Conservation (phyloP, 1,140 invertebrate species). For the Polypedilum pembai region DNA sequence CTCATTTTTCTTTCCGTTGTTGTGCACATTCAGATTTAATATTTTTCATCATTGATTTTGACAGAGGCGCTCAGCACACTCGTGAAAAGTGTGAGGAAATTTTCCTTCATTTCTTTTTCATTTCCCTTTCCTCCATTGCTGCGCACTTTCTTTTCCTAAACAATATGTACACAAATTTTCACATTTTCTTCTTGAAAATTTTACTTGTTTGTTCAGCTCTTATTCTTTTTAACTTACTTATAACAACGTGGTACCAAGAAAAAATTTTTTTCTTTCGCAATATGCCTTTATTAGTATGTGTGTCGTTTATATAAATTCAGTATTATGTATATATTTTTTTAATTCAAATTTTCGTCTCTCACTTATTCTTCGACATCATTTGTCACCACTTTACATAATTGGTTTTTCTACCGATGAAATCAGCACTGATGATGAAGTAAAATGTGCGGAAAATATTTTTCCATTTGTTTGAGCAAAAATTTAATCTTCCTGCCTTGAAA, state of each 20-base stretch:
- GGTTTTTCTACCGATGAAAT: not conserved
- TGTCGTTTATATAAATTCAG: too few relatives aligned
- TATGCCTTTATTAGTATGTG: too few relatives aligned
- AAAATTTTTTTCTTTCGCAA: too few relatives aligned
- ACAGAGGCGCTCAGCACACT: not conserved
- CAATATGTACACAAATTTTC: not conserved
- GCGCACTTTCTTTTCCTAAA: not conserved
- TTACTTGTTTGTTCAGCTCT: not conserved
- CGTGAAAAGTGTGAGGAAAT: not conserved
- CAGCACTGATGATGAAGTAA: too few relatives aligned
- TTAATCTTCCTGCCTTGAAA: not conserved
- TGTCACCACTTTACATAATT: constrained; percentile 26
- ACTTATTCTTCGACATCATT: constrained; percentile 20
- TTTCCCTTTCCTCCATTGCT: not conserved
- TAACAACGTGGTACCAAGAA: too few relatives aligned
- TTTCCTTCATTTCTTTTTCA: not conserved
- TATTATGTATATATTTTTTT: not conserved
- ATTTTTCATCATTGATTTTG: not conserved
- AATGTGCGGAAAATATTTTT: not conserved
- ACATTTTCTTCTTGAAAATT: constrained; percentile 1
- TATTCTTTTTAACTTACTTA: not conserved
- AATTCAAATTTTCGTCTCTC: not conserved
- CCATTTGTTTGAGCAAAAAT: not conserved
- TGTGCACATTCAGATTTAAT: not conserved
- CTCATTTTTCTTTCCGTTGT: not conserved